Evolutionary conservation across 1,140 invertebrate genomes (phyloP), one percentile per base, ranked within the genome.

Genomic region (Drosophila quadrilineata): DNA sequence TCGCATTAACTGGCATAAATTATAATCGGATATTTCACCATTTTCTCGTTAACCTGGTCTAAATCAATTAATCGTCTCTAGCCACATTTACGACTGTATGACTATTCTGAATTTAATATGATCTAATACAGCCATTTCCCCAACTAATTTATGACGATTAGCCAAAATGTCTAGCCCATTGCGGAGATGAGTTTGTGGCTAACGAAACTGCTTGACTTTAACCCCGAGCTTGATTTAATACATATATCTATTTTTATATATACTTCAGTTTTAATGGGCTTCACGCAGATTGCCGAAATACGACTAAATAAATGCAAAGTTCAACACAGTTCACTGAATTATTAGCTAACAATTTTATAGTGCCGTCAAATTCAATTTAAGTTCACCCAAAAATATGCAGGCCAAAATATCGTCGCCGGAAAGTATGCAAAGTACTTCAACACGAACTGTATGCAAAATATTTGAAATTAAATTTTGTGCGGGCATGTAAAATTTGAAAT

Each of bases 121-220:
- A 43, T 35, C 24, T 19, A 70, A 76, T 73, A 38, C 53, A 62
- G 56, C 26, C 40, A 59, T 73, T 77, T 73, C 64, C n/a, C 73
- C 36, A 26, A 40, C 28, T 59, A 60, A 85, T 73, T 77, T 66
- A 72, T 70, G 60, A 59, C 73, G 58, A 84, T 77, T 73, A 77
- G 33, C 28, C 21, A 70, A 82, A 59, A 43, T 10, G 46, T 57
- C 46, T 28, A 22, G 31, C 14, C 46, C 50, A 56, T 71, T 48
- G 29, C 8, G 2, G 21, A 22, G 50, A 53, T 41, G 36, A 33
- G 21, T 31, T 6, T 8, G 6, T 17, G 3, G 16, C 9, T 38
- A 33, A 10, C 8, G 21, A 36, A 12, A 17, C 16, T 26, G 33
- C 12, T 36, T 22, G 16, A 28, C 14, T 1, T 54, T 41, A 43